These are phyloP conservation scores for Xyliphius kryptos DNA, from an alignment of 2,113 vertebrate species.

Conservation along the genomic window DNA sequence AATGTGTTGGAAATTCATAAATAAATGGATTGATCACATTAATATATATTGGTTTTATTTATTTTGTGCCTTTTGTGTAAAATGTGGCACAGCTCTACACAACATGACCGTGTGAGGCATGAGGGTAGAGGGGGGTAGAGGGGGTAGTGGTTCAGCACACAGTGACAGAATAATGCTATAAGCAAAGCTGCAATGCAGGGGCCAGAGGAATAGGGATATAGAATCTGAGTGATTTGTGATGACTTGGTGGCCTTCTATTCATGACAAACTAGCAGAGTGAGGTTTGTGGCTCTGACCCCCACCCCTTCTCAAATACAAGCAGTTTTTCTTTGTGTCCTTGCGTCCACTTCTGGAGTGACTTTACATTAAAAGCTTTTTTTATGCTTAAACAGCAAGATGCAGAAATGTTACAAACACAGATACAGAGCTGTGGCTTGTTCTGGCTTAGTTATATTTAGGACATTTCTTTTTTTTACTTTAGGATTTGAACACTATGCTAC, in stretches of 20 bases:
- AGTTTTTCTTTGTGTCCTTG: not conserved
- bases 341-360: not conserved
- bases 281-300: not conserved
- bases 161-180: constrained; percentile 10
- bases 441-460: too few relatives aligned
- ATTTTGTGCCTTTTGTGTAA: not conserved
- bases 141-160: not conserved
- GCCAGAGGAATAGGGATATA: not conserved
- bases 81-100: not conserved
- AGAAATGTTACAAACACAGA: not conserved
- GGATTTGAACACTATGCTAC: too few relatives aligned
- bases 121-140: not conserved
- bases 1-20: too few relatives aligned
- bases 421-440: too few relatives aligned
- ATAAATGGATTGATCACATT: too few relatives aligned
- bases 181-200: constrained; percentile 25
- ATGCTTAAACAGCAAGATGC: not conserved
- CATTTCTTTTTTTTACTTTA: too few relatives aligned
- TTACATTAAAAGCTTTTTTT: not conserved
- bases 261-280: not conserved
- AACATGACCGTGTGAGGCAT: not conserved
- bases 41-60: not conserved
- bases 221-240: constrained; percentile 15
- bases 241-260: not conserved
- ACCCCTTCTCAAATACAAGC: not conserved